Conservation (phyloP, 2,797 vertebrate species). For the Acestrorhynchus altus region DNA sequence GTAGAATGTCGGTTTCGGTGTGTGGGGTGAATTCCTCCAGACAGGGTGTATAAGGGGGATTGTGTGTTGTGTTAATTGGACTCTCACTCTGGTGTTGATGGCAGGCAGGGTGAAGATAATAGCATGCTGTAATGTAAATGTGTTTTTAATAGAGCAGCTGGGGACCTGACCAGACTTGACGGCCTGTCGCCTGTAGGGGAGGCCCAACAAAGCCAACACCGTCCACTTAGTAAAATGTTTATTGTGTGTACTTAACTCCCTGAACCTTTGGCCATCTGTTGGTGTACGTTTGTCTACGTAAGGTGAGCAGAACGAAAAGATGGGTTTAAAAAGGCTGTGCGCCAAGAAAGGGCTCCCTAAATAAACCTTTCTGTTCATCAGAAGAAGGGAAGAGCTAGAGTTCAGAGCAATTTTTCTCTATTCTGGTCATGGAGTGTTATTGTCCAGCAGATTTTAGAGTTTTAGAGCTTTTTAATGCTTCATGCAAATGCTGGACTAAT, state of each 20-base stretch:
- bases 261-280: conserved; percentile 10
- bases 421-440: too few species aligned
- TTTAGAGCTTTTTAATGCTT: too few species aligned
- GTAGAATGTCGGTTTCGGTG: neutral
- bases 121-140: conserved; percentile 1
- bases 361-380: neutral
- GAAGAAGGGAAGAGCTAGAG: too few species aligned
- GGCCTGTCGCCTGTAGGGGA: neutral
- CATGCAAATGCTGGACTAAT: too few species aligned
- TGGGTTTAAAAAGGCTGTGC: conserved; percentile 30
- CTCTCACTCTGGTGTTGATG: conserved; percentile 16
- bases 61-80: conserved; percentile 18
- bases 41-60: conserved; percentile 1
- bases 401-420: too few species aligned
- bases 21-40: conserved; percentile 1
- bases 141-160: conserved; percentile 14
- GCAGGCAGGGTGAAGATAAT: conserved; percentile 1
- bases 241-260: neutral
- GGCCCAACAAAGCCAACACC: neutral
- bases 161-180: conserved; percentile 21
- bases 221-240: conserved; percentile 15
- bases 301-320: conserved; percentile 26
- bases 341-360: conserved; percentile 4
- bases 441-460: too few species aligned
- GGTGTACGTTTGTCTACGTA: conserved; percentile 37